These are phyloP conservation scores for Acleris cristana DNA, from an alignment of 2,888 invertebrate genomes.

Conservation along the genomic window DNA sequence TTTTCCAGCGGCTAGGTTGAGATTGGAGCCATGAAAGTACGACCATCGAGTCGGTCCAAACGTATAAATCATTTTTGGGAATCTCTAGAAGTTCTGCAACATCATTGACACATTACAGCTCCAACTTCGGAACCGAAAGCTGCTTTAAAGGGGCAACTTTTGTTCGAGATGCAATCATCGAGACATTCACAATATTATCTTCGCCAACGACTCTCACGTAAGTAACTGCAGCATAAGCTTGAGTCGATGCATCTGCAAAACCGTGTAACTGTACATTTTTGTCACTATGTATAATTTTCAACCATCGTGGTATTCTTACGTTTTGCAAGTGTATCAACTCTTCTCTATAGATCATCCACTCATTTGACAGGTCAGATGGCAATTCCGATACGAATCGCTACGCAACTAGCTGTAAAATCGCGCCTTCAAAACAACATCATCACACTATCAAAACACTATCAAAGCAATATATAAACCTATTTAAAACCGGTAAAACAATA, in stretches of 20 bases:
- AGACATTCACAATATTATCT: background rate
- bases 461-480: too few relatives aligned
- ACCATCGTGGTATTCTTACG: constrained; percentile 3
- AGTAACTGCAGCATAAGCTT: constrained; percentile 22
- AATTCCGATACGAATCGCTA: too few relatives aligned
- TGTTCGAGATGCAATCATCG: background rate
- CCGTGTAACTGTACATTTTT: constrained; percentile 24
- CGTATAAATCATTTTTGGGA: background rate
- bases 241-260: constrained; percentile 28
- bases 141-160: constrained; percentile 2
- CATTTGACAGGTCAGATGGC: background rate
- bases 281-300: background rate
- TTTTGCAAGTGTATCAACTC: background rate
- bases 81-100: background rate
- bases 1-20: background rate
- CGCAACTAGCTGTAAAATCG: too few relatives aligned
- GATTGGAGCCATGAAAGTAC: background rate
- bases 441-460: too few relatives aligned
- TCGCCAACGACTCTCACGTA: constrained; percentile 21
- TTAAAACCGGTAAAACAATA: too few relatives aligned
- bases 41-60: background rate
- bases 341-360: background rate
- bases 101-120: background rate
- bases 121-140: background rate
- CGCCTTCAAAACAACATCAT: too few relatives aligned